Percentiles rank a stretch among this genome's conserved stretches.
Evolutionary conservation across 2,888 invertebrate species (phyloP).

Genomic region (Tillus elongatus): DNA sequence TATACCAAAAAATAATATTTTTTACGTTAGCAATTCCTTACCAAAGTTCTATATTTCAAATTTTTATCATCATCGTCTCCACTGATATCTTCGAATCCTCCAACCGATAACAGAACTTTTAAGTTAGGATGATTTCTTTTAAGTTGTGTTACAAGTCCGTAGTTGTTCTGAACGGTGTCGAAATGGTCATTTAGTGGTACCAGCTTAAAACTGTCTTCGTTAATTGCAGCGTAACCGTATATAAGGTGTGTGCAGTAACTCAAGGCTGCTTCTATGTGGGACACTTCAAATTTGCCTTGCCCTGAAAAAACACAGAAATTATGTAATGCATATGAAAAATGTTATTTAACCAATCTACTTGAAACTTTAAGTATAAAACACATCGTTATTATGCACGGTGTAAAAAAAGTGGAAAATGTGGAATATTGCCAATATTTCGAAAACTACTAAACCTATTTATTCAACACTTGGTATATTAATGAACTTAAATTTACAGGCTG

Average conservation of each 20-base stretch:
- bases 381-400: too few species aligned
- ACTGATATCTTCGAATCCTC: conserved; percentile 64
- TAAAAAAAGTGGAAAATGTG: too few species aligned
- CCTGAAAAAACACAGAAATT: conserved; percentile 47
- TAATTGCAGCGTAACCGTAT: conserved; percentile 72
- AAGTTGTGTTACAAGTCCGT: conserved; percentile 59
- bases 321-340: neutral
- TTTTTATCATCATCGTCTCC: conserved; percentile 41
- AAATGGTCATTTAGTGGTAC: conserved; percentile 62
- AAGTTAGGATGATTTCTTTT: conserved; percentile 58
- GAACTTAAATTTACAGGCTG: too few species aligned
- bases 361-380: too few species aligned
- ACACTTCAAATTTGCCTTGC: conserved; percentile 63
- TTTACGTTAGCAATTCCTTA: conserved; percentile 37
- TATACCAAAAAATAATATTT: neutral
- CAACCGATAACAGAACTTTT: conserved; percentile 65
- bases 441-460: too few species aligned
- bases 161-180: conserved; percentile 68
- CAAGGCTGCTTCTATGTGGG: conserved; percentile 63
- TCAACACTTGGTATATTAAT: too few species aligned
- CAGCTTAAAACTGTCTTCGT: conserved; percentile 61
- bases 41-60: conserved; percentile 62
- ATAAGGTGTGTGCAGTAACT: conserved; percentile 71
- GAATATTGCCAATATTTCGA: too few species aligned
- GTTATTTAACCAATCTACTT: too few species aligned